Evolutionary conservation across 2,888 invertebrate genomes (phyloP).

Genomic region (Mechanitis mazaeus): DNA sequence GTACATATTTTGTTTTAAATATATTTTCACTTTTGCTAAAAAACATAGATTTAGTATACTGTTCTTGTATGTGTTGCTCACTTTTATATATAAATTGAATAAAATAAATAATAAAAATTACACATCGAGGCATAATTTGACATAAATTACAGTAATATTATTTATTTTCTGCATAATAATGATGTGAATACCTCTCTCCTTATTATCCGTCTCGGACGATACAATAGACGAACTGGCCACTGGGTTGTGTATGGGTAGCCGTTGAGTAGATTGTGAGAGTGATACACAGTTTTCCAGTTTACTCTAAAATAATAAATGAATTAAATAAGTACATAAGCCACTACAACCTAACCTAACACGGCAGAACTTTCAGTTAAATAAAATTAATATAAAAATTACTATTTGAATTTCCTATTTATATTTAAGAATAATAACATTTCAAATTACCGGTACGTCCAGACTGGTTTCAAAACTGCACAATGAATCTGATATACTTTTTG

Average conservation of each 20-base stretch:
- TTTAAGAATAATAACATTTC: too few relatives aligned
- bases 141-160: background rate
- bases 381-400: too few relatives aligned
- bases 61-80: too few relatives aligned
- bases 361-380: too few relatives aligned
- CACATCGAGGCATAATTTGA: too few relatives aligned
- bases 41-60: too few relatives aligned
- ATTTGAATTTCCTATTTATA: too few relatives aligned
- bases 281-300: constrained; percentile 49
- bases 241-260: constrained; percentile 39
- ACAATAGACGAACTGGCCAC: constrained; percentile 43
- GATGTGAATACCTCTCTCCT: constrained; percentile 17
- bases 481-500: constrained; percentile 49
- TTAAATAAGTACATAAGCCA: background rate
- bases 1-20: too few relatives aligned
- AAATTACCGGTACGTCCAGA: constrained; percentile 47
- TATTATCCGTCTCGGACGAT: constrained; percentile 33
- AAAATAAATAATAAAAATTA: background rate
- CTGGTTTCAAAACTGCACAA: constrained; percentile 40
- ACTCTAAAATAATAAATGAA: constrained; percentile 38
- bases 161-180: too few relatives aligned
- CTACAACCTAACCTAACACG: too few relatives aligned
- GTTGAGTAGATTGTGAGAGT: constrained; percentile 31
- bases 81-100: too few relatives aligned
- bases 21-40: too few relatives aligned